phyloP scores from a whole-genome alignment of 2,113 vertebrate species.

The Hippocampus barbouri region DNA sequence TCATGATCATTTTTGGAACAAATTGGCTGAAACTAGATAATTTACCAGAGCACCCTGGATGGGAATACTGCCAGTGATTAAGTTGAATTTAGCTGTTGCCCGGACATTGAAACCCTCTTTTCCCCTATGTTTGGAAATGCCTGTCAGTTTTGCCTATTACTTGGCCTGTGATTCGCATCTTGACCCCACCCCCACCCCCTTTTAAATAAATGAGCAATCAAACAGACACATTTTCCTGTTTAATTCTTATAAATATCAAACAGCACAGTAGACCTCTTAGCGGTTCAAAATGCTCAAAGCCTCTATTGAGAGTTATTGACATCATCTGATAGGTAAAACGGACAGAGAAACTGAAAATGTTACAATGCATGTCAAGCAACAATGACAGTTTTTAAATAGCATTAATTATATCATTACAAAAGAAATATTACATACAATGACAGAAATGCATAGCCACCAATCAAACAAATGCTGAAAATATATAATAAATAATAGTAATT shows the following conservation, averaged over 20 bases:
- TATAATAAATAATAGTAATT: conserved; percentile 78
- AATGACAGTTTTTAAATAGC: conserved; percentile 73
- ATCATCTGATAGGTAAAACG: conserved; percentile 65
- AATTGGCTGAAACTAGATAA: too few relatives aligned
- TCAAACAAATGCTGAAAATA: conserved; percentile 74
- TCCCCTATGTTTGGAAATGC: too few relatives aligned
- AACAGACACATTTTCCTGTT: conserved; percentile 51
- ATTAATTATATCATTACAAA: conserved; percentile 74
- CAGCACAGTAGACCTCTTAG: conserved; percentile 67
- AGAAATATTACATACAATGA: conserved; percentile 73
- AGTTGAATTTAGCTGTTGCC: too few relatives aligned
- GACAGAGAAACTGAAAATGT: conserved; percentile 63
- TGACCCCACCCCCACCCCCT: not conserved
- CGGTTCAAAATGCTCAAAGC: conserved; percentile 69
- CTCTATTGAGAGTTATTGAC: conserved; percentile 72
- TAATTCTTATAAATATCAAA: conserved; percentile 69
- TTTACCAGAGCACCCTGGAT: too few relatives aligned
- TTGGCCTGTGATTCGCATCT: not conserved
- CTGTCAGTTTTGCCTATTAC: not conserved
- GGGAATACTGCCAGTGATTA: too few relatives aligned
- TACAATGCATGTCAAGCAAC: conserved; percentile 72
- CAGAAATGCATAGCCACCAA: conserved; percentile 69
- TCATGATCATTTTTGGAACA: too few relatives aligned
- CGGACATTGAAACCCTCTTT: too few relatives aligned
- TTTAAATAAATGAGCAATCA: conserved; percentile 7